Percentiles rank a stretch among this genome's conserved stretches.
These are phyloP conservation scores for Centruroides vittatus DNA, from an alignment of 1,140 invertebrate species.

Conservation along the genomic window DNA sequence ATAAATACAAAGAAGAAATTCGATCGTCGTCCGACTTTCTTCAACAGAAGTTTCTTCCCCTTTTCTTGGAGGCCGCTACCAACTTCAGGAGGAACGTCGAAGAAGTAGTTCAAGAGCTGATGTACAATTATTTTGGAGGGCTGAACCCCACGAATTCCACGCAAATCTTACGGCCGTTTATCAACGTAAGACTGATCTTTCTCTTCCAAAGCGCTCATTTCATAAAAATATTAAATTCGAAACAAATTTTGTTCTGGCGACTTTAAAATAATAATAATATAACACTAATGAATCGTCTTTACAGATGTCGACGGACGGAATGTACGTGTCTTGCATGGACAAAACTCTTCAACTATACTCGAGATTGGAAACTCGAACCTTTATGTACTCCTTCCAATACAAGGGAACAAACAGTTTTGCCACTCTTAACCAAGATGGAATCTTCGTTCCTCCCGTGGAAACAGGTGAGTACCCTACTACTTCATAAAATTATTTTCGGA, in stretches of 20 bases:
- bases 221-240: too few relatives aligned
- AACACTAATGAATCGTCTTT: neutral
- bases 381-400: conserved; percentile 27
- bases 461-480: neutral
- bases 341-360: conserved; percentile 14
- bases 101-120: conserved; percentile 11
- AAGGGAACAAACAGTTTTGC: conserved; percentile 27
- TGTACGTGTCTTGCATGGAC: conserved; percentile 19
- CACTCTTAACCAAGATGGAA: conserved; percentile 9
- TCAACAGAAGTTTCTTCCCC: conserved; percentile 3
- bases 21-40: conserved; percentile 7
- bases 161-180: conserved; percentile 13
- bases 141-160: conserved; percentile 15
- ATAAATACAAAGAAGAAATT: conserved; percentile 6
- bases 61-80: conserved; percentile 9
- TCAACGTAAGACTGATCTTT: conserved; percentile 16
- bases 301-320: conserved; percentile 19
- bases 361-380: conserved; percentile 18
- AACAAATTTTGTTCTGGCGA: too few relatives aligned
- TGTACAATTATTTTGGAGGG: conserved; percentile 17
- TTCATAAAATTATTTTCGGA: too few relatives aligned
- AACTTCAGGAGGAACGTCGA: conserved; percentile 8
- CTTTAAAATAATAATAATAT: too few relatives aligned
- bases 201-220: too few relatives aligned
- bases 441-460: too few relatives aligned